Base-by-base conservation (phyloP, 2,888 invertebrate species). In the Sinodicranocentrus sp. region DNA sequence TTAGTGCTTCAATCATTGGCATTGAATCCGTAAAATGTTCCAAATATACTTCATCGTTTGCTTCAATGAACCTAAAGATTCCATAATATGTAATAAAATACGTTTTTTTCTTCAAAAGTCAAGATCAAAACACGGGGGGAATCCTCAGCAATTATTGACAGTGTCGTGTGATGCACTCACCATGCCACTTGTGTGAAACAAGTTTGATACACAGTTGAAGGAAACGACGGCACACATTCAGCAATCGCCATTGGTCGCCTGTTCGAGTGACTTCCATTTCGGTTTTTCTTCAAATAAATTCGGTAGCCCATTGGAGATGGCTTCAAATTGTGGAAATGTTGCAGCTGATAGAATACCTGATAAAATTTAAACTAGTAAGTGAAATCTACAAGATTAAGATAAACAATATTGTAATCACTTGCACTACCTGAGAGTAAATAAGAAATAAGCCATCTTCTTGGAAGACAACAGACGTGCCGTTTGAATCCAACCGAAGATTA, bases 161-260 rank as follows among this genome's bases (percentile, higher is more conserved):
- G n/a, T n/a, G n/a, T n/a, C 39, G 13, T 8, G 39, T 39, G 39
- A 39, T 39, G 5, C n/a, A 3, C 68, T 77, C 79, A 85, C 87
- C 87, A 87, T 15, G 83, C 83, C 1, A 86, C 85, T 78, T 86
- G 86, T 0, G 87, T 87, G 48, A 84, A 85, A 48, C 87, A 87
- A 25, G 87, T 87, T 61, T 86, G 86, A 78, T 75, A 84, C 26
- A 73, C 67, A 0, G 84, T 85, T 2, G 75, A 44, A 8, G 87
- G 87, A 67, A 70, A 86, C 0, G 86, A 79, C 5, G 83, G 84
- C 17, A 87, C 85, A 71, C 87, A 85, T 82, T 87, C 87, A 33
- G 87, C 87, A 39, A 88, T 82, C 21, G 84, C 77, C 21, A 85
- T 65, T 1, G 87, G 84, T 57, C 85, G 44, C n/a, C n/a, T 23